phyloP scores from a whole-genome alignment of 2,113 vertebrate genomes.

The Camarhynchus parvulus region DNA sequence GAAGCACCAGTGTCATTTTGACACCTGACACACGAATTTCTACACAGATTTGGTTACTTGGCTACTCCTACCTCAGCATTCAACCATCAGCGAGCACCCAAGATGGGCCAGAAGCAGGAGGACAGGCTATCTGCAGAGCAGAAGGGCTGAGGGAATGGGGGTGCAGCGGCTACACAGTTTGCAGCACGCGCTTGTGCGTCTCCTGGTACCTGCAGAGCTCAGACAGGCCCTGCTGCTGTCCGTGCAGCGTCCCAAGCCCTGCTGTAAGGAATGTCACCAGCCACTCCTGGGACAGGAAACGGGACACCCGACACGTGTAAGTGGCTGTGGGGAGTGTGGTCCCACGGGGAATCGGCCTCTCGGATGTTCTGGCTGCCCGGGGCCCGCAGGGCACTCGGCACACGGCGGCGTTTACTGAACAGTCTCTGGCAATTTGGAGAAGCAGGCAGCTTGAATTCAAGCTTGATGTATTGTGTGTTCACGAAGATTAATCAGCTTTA shows the following conservation, averaged over 20 bases:
- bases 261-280: background rate
- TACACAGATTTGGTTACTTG: background rate
- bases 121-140: background rate
- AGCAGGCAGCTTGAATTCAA: background rate
- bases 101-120: background rate
- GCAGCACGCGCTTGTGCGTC: fast-evolving
- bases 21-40: background rate
- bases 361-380: fast-evolving
- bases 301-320: too few relatives aligned
- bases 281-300: background rate
- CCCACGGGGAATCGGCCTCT: background rate
- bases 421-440: background rate
- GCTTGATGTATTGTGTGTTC: background rate
- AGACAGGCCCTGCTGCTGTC: background rate
- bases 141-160: background rate
- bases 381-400: fast-evolving
- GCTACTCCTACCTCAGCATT: background rate
- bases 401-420: fast-evolving
- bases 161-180: background rate
- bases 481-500: background rate
- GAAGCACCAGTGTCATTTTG: background rate
- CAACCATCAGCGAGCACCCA: fast-evolving
- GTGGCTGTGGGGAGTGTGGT: fast-evolving
- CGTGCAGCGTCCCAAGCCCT: fast-evolving
- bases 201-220: background rate